Conservation (phyloP, 2,113 vertebrate species). For the Arothron firmamentum region DNA sequence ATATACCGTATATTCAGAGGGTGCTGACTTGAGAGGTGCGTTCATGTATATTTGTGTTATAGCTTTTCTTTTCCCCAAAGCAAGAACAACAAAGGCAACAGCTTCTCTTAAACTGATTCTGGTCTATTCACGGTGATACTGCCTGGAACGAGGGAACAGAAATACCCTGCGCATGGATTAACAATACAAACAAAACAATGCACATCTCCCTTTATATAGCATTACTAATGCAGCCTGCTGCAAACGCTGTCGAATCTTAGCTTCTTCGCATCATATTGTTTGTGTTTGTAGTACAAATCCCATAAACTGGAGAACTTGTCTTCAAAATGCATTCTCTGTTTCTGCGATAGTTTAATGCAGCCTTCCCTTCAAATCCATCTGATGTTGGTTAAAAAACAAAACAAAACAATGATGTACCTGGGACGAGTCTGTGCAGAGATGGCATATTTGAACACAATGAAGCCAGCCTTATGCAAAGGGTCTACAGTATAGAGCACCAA, state of each 20-base stretch:
- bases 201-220: conserved; percentile 32
- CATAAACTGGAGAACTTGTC: conserved; percentile 29
- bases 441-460: conserved; percentile 48
- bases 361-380: conserved; percentile 26
- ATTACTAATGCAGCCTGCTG: conserved; percentile 40
- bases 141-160: conserved; percentile 23
- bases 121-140: conserved; percentile 41
- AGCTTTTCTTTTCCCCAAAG: conserved; percentile 6
- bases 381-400: conserved; percentile 2
- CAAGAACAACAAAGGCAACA: conserved; percentile 27
- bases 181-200: conserved; percentile 54
- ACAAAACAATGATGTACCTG: conserved; percentile 30
- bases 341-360: conserved; percentile 39
- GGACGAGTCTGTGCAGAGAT: conserved; percentile 38
- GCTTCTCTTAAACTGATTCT: conserved; percentile 25
- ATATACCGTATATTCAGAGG: neutral
- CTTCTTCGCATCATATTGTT: conserved; percentile 35
- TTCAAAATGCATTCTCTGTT: conserved; percentile 49
- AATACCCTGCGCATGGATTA: conserved; percentile 47
- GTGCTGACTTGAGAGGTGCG: neutral
- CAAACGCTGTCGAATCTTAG: conserved; percentile 29
- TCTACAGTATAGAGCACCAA: conserved; percentile 60
- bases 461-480: conserved; percentile 56
- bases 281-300: conserved; percentile 28
- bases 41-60: no score